Evolutionary conservation across 2,113 vertebrate genomes (phyloP).

Genomic region (Prietella phreatophila): DNA sequence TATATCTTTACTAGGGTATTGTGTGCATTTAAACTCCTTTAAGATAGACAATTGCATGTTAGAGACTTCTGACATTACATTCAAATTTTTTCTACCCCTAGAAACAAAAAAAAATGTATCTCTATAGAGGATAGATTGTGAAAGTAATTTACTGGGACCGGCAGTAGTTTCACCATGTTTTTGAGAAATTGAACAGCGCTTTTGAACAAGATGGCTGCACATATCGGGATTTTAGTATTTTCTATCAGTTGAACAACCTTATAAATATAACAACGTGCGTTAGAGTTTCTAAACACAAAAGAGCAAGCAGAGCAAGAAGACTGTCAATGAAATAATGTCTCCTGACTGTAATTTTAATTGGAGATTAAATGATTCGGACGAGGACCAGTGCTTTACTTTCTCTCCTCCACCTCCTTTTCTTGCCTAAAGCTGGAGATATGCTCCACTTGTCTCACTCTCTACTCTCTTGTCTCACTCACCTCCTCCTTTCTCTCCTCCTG

Average conservation of each 20-base stretch:
- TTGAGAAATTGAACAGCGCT: not conserved
- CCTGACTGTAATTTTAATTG: constrained; percentile 34
- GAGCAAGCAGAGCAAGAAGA: constrained; percentile 24
- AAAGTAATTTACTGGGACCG: not conserved
- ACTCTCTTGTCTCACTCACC: constrained; percentile 18
- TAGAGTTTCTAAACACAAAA: constrained; percentile 11
- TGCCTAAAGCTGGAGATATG: constrained; percentile 36
- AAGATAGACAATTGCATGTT: not conserved
- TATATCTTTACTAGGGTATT: not conserved
- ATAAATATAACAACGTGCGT: constrained; percentile 5
- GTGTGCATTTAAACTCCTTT: not conserved
- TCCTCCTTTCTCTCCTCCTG: constrained; percentile 17
- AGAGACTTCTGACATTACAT: not conserved
- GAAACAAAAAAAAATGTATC: not conserved
- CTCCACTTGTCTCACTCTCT: constrained; percentile 33
- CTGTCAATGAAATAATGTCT: constrained; percentile 16
- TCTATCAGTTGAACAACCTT: not conserved
- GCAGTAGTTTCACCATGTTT: not conserved
- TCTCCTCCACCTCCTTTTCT: constrained; percentile 4
- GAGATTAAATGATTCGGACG: not conserved
- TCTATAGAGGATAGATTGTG: not conserved
- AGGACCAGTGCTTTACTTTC: constrained; percentile 16
- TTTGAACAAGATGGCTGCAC: not conserved
- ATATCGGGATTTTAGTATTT: not conserved
- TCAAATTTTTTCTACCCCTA: not conserved